Evolutionary conservation across 2,113 vertebrate species (phyloP).

Genomic region (Hepsetus odoe): DNA sequence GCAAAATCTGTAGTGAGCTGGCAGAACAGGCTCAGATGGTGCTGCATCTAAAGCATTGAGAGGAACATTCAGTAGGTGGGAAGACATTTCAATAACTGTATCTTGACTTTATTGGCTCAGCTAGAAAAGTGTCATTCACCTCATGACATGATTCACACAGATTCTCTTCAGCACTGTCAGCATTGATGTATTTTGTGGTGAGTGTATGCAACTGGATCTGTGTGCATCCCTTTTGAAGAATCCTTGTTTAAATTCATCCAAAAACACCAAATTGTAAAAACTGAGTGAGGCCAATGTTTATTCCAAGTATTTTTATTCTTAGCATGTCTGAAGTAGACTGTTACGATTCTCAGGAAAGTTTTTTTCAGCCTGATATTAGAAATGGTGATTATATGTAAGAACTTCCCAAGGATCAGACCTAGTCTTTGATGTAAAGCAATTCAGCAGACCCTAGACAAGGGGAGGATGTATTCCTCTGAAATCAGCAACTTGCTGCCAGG

Average conservation of each 20-base stretch:
- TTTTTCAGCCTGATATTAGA: too few relatives aligned
- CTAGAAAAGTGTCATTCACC: background rate
- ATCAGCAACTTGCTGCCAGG: background rate
- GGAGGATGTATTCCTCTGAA: slow-evolving; percentile 8
- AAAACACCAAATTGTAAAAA: too few relatives aligned
- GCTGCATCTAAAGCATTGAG: background rate
- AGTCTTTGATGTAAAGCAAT: slow-evolving; percentile 19
- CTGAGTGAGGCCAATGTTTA: too few relatives aligned
- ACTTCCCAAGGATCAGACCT: background rate
- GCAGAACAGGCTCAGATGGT: background rate
- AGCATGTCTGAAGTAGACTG: too few relatives aligned
- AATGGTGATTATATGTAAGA: background rate
- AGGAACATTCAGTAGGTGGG: slow-evolving; percentile 13
- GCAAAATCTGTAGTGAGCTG: background rate
- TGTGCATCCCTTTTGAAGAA: too few relatives aligned
- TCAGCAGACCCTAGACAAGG: background rate
- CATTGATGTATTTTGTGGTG: too few relatives aligned
- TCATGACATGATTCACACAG: too few relatives aligned
- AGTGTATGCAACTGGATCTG: too few relatives aligned
- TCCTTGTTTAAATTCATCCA: too few relatives aligned
- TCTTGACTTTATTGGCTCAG: background rate
- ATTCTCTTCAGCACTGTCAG: too few relatives aligned
- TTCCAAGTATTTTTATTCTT: too few relatives aligned
- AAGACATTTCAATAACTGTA: background rate
- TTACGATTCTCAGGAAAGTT: too few relatives aligned